Percentiles rank a stretch among this genome's conserved stretches.
Evolutionary conservation across 1,140 invertebrate genomes (phyloP).

Genomic region (Lordiphosa collinella): DNA sequence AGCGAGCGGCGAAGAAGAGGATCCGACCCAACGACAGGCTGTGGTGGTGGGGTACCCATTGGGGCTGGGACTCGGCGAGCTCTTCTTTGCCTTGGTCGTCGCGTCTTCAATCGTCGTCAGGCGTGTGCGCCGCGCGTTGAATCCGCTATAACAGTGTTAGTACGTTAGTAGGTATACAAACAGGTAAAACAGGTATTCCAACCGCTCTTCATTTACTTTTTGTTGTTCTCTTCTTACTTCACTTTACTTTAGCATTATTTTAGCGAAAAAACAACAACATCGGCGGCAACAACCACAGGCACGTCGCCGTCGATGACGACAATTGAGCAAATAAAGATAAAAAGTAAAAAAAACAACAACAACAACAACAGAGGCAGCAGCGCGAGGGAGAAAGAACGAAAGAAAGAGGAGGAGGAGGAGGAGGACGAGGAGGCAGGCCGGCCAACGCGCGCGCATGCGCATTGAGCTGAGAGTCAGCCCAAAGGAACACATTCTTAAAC

Average conservation of each 20-base stretch:
- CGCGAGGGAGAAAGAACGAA: slow-evolving; percentile 7
- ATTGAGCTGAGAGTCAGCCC: slow-evolving; percentile 17
- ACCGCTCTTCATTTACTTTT: slow-evolving; percentile 59
- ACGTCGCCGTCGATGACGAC: slow-evolving; percentile 53
- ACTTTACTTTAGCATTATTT: slow-evolving; percentile 74
- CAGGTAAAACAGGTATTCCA: slow-evolving; percentile 79
- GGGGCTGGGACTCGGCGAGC: slow-evolving; percentile 19
- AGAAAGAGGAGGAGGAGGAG: background rate
- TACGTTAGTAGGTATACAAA: slow-evolving; percentile 80
- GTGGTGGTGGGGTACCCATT: slow-evolving; percentile 8
- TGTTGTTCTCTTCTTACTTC: slow-evolving; percentile 41
- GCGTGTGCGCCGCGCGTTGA: slow-evolving; percentile 67
- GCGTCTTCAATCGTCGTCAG: slow-evolving; percentile 57
- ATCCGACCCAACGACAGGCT: slow-evolving; percentile 12
- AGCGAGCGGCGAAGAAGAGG: slow-evolving; percentile 13
- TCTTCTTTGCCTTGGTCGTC: slow-evolving; percentile 30
- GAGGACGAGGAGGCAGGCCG: background rate
- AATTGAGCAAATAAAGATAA: slow-evolving; percentile 73
- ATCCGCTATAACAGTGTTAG: slow-evolving; percentile 80
- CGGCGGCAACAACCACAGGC: slow-evolving; percentile 8
- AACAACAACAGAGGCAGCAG: slow-evolving; percentile 7
- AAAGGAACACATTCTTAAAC: slow-evolving; percentile 74
- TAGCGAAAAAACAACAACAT: slow-evolving; percentile 46
- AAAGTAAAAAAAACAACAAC: slow-evolving; percentile 10
- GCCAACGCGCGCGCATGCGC: slow-evolving; percentile 31